phyloP scores from a whole-genome alignment of 2,888 invertebrate species.

The Parnassius mnemosyne region DNA sequence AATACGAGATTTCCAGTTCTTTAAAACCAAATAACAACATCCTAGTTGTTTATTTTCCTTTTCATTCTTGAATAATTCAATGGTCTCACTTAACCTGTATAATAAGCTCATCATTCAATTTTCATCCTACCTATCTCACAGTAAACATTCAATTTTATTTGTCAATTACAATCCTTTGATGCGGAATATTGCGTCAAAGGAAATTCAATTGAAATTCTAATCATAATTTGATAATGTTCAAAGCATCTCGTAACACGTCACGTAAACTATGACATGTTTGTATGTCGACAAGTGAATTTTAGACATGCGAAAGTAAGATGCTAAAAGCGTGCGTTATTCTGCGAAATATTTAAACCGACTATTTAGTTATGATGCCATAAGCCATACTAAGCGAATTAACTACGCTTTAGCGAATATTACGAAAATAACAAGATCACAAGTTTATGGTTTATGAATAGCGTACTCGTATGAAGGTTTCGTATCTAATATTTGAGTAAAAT shows the following conservation, averaged over 20 bases:
- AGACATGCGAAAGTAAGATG: slow-evolving; percentile 8
- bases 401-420: too few species aligned
- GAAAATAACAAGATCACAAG: too few species aligned
- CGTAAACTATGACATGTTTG: slow-evolving; percentile 18
- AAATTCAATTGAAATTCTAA: slow-evolving; percentile 17
- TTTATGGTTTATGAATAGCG: too few species aligned
- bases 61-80: too few species aligned
- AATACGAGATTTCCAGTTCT: too few species aligned
- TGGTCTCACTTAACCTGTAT: too few species aligned
- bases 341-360: slow-evolving; percentile 6
- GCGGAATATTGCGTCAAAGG: slow-evolving; percentile 9
- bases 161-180: neutral
- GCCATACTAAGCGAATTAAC: slow-evolving; percentile 10
- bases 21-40: too few species aligned
- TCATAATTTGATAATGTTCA: slow-evolving; percentile 20
- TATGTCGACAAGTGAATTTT: slow-evolving; percentile 15
- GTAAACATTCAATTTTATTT: slow-evolving; percentile 9
- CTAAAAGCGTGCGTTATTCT: slow-evolving; percentile 5
- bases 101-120: too few species aligned
- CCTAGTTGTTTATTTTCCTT: too few species aligned
- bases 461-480: too few species aligned
- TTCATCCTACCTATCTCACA: neutral
- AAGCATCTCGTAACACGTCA: slow-evolving; percentile 9
- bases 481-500: too few species aligned
- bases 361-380: slow-evolving; percentile 10